A percentile compares a stretch with the other conserved stretches of the same genome.
These are phyloP conservation scores for Mesembrinibis cayennensis DNA, from an alignment of 2,113 vertebrate genomes.

Conservation along the genomic window DNA sequence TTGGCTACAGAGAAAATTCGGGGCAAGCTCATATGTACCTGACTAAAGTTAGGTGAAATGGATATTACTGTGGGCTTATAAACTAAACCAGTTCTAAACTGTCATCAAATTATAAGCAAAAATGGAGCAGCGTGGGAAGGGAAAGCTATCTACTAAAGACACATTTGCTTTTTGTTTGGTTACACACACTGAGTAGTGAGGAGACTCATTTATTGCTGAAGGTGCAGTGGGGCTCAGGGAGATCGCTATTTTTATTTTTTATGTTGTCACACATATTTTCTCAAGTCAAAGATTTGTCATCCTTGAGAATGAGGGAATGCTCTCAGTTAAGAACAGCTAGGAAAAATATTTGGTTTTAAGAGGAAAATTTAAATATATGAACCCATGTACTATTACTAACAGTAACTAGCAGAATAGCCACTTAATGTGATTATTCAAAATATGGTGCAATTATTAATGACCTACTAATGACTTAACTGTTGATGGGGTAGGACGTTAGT, in stretches of 20 bases:
- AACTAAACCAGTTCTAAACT: background rate
- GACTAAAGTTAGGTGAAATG: background rate
- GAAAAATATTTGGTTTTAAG: background rate
- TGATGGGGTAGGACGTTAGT: background rate
- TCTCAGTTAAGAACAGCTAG: background rate
- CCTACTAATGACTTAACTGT: background rate
- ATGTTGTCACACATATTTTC: background rate
- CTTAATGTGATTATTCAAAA: background rate
- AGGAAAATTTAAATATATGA: background rate
- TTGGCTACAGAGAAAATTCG: background rate
- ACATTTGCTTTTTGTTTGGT: background rate
- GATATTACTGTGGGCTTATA: background rate
- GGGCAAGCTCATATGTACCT: background rate
- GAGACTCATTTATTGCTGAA: background rate
- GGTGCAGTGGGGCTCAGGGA: background rate
- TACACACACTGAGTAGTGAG: background rate
- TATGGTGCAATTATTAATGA: background rate
- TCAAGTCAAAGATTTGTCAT: background rate
- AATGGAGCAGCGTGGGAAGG: background rate
- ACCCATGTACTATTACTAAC: background rate
- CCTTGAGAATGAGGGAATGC: background rate
- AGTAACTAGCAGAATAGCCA: background rate
- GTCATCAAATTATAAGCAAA: background rate
- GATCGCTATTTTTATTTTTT: background rate
- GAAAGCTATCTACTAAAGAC: background rate